Conservation (phyloP, 2,888 invertebrate genomes). For the Pseudococcus jackbeardsleyi region DNA sequence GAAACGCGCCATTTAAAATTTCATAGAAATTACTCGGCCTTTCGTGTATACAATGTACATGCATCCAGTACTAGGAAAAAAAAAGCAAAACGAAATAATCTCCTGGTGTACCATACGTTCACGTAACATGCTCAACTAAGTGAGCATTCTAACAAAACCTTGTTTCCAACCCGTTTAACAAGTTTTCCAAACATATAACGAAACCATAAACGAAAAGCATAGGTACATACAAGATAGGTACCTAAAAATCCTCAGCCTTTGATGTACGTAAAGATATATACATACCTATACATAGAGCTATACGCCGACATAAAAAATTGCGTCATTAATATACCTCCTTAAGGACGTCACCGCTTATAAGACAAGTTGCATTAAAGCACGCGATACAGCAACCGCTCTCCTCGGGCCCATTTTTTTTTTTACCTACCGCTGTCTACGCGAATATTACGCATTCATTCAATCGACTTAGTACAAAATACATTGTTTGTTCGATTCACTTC, state of each 20-base stretch:
- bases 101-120: neutral
- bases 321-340: conserved; percentile 34
- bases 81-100: neutral
- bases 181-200: neutral
- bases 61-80: neutral
- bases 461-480: neutral
- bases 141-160: conserved; percentile 16
- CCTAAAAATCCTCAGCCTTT: neutral
- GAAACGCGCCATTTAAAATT: conserved; percentile 1
- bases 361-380: conserved; percentile 20
- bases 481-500: no score
- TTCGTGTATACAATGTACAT: neutral
- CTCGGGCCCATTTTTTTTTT: neutral
- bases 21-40: neutral
- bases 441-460: neutral
- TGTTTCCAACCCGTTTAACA: neutral
- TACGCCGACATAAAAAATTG: conserved; percentile 9
- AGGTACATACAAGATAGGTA: neutral
- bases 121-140: neutral
- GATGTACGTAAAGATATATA: neutral
- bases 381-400: neutral
- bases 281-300: neutral
- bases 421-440: neutral
- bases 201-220: neutral
- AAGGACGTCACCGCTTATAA: conserved; percentile 14